These are phyloP conservation scores for Caenorhabditis drosophilae DNA, from an alignment of 2,888 invertebrate species.

Conservation along the genomic window DNA sequence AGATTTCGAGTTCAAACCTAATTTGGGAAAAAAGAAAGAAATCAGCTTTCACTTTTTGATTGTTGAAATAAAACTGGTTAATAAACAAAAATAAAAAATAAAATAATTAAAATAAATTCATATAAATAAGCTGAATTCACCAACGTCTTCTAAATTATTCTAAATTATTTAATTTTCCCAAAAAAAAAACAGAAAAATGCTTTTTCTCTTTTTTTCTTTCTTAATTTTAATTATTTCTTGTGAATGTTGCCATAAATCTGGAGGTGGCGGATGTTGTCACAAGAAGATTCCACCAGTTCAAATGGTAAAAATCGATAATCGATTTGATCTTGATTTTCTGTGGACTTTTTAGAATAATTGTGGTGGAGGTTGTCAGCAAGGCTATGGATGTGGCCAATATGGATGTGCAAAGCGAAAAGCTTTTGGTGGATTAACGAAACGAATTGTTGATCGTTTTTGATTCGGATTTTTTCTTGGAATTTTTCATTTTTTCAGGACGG, in stretches of 20 bases:
- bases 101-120: background rate
- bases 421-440: conserved; percentile 36
- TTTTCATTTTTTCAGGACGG: conserved; percentile 29
- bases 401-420: conserved; percentile 44
- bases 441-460: conserved; percentile 13
- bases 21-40: too few species aligned
- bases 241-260: background rate
- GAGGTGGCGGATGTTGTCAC: conserved; percentile 10
- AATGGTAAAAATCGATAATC: background rate
- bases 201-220: background rate
- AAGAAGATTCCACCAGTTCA: conserved; percentile 4
- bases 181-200: too few species aligned
- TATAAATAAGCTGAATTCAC: background rate
- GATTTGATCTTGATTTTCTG: too few species aligned
- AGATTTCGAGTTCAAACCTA: too few species aligned
- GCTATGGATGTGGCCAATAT: conserved; percentile 45
- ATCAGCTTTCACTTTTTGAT: background rate
- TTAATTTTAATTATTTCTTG: background rate
- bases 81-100: background rate
- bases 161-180: too few species aligned
- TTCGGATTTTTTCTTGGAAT: background rate
- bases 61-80: too few species aligned
- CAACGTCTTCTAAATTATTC: too few species aligned
- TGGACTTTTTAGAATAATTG: conserved; percentile 18
- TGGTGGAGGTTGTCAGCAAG: conserved; percentile 33